A percentile compares a stretch with the other conserved stretches of the same genome.
Conservation (phyloP, 2,888 invertebrate genomes). For the Drosophila borborema region DNA sequence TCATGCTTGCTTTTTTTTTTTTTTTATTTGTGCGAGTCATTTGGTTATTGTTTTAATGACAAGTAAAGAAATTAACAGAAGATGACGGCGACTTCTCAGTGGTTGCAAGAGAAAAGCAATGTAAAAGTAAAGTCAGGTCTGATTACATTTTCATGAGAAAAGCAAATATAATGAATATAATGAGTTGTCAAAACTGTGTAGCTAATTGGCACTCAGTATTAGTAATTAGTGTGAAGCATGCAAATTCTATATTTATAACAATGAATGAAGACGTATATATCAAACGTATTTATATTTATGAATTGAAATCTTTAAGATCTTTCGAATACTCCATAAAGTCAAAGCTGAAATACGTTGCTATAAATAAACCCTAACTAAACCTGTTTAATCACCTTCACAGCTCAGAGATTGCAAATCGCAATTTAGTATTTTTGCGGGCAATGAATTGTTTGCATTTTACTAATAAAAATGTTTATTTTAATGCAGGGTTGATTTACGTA, state of each 20-base stretch:
- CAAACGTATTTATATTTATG: no score
- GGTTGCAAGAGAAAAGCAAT: not conserved
- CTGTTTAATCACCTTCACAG: not conserved
- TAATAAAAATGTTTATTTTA: not conserved
- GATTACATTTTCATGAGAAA: constrained; percentile 11
- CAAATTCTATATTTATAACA: not conserved
- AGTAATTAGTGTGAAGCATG: not conserved
- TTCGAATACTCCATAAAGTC: not conserved
- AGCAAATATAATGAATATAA: constrained; percentile 8
- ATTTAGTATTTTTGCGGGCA: not conserved
- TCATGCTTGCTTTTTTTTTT: not conserved
- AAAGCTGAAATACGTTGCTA: no score
- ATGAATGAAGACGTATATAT: not conserved
- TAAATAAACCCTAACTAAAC: not conserved
- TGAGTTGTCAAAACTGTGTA: constrained; percentile 2
- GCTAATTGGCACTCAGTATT: not conserved
- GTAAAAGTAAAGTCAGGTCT: constrained; percentile 21
- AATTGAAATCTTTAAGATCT: not conserved
- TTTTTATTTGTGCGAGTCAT: constrained; percentile 37
- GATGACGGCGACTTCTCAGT: constrained; percentile 36
- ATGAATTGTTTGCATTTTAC: not conserved
- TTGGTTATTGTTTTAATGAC: constrained; percentile 17
- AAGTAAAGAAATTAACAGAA: constrained; percentile 31
- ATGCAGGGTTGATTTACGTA: not conserved
- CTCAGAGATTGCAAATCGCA: not conserved